Percentiles rank a stretch among this genome's conserved stretches.
Conservation (phyloP, 2,888 invertebrate genomes). For the Allolobophora icterica region DNA sequence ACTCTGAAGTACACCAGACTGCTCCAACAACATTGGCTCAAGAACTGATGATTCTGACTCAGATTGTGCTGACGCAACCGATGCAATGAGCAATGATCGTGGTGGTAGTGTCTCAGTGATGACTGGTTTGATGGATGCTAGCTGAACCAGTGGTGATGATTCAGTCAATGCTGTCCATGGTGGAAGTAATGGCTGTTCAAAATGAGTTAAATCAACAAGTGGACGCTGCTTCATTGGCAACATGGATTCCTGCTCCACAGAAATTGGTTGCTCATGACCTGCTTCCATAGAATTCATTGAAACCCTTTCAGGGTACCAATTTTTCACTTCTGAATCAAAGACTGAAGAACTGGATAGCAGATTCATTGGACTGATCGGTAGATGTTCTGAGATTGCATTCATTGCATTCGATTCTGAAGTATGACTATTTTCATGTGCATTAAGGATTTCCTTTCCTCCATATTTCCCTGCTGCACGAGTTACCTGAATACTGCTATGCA, state of each 20-base stretch:
- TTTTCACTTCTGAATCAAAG: neutral
- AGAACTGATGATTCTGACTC: neutral
- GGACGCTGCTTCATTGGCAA: neutral
- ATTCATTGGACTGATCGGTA: neutral
- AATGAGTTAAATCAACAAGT: neutral
- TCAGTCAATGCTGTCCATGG: neutral
- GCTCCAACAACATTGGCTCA: neutral
- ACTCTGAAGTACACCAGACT: neutral
- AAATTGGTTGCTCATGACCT: neutral
- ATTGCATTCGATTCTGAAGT: neutral
- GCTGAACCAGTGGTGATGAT: neutral
- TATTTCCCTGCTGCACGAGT: neutral
- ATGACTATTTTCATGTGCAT: neutral
- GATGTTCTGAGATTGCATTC: neutral
- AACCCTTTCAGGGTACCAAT: neutral
- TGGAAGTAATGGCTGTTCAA: neutral
- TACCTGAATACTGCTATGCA: neutral
- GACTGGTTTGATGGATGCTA: neutral
- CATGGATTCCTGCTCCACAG: neutral
- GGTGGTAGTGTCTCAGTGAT: neutral
- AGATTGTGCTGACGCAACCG: neutral
- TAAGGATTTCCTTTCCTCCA: neutral
- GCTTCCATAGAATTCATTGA: neutral
- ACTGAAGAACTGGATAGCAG: slow-evolving; percentile 3
- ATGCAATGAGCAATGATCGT: neutral